Conservation (phyloP, 1,140 invertebrate species). For the Drosophila navojoa region DNA sequence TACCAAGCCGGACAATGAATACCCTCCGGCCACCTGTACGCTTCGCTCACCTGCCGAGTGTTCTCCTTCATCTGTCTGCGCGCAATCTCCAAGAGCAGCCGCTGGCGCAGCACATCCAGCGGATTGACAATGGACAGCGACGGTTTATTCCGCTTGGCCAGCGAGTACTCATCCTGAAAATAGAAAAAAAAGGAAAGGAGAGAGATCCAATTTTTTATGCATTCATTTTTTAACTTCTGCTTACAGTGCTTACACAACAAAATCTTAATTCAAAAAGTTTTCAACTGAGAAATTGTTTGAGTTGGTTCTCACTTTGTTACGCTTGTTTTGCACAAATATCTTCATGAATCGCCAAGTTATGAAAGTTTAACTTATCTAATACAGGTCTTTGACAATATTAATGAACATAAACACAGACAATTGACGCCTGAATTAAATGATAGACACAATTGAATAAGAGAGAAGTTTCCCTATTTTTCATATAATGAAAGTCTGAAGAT, state of each 20-base stretch:
- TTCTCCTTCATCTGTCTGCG: constrained; percentile 89
- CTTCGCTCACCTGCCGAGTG: constrained; percentile 85
- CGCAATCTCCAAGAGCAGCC: constrained; percentile 89
- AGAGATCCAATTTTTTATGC: constrained; percentile 29
- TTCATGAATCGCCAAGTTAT: constrained; percentile 13
- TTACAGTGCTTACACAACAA: constrained; percentile 22
- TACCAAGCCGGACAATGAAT: constrained; percentile 50
- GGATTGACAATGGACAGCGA: constrained; percentile 91
- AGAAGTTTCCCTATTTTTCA: no score
- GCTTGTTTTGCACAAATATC: neutral
- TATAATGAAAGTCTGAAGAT: neutral
- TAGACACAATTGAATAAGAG: no score
- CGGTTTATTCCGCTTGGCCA: constrained; percentile 86
- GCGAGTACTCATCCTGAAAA: constrained; percentile 61
- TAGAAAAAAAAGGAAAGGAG: neutral
- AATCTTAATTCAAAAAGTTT: constrained; percentile 48
- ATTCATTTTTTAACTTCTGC: constrained; percentile 47
- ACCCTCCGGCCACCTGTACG: neutral
- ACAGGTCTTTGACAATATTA: neutral
- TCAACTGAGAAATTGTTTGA: constrained; percentile 21
- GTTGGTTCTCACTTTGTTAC: constrained; percentile 15
- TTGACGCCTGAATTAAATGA: no score
- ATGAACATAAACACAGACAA: neutral
- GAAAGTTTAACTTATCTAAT: constrained; percentile 10
- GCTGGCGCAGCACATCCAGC: constrained; percentile 90